Conservation (phyloP, 2,888 invertebrate genomes). For the Tetropium fuscum region DNA sequence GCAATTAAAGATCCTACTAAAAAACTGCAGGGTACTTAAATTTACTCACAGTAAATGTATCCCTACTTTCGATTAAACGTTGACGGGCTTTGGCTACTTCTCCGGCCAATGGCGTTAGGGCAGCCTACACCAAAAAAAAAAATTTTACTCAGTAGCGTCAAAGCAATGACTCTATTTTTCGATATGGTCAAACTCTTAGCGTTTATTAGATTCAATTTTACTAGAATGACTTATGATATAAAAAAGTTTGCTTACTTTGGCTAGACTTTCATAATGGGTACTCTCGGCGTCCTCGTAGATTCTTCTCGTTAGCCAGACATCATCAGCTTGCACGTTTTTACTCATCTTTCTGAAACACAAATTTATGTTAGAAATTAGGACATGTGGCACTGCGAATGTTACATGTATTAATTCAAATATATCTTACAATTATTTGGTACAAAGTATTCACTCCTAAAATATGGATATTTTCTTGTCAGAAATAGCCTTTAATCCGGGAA, state of each 20-base stretch:
- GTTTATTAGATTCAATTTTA: not conserved
- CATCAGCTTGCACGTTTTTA: conserved; percentile 53
- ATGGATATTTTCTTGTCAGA: too few relatives aligned
- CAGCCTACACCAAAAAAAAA: conserved; percentile 63
- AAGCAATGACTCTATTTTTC: too few relatives aligned
- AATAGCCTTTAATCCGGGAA: too few relatives aligned
- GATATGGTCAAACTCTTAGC: too few relatives aligned
- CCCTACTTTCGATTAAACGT: conserved; percentile 76
- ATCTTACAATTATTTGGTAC: too few relatives aligned
- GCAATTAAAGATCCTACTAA: too few relatives aligned
- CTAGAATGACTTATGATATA: not conserved
- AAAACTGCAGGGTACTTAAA: conserved; percentile 12
- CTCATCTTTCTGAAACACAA: conserved; percentile 33
- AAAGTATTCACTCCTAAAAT: too few relatives aligned
- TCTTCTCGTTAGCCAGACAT: conserved; percentile 80
- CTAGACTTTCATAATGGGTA: conserved; percentile 75
- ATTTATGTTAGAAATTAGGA: too few relatives aligned
- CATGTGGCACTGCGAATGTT: too few relatives aligned
- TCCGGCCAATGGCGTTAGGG: conserved; percentile 78
- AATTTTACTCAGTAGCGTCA: conserved; percentile 26
- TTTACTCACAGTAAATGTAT: conserved; percentile 77
- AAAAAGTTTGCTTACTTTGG: conserved; percentile 71
- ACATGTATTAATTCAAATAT: too few relatives aligned
- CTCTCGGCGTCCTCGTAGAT: conserved; percentile 82
- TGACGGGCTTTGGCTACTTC: conserved; percentile 90